Evolutionary conservation across 2,888 invertebrate species (phyloP), one percentile per base, ranked within the genome.

Genomic region (Mesochorus sp.): DNA sequence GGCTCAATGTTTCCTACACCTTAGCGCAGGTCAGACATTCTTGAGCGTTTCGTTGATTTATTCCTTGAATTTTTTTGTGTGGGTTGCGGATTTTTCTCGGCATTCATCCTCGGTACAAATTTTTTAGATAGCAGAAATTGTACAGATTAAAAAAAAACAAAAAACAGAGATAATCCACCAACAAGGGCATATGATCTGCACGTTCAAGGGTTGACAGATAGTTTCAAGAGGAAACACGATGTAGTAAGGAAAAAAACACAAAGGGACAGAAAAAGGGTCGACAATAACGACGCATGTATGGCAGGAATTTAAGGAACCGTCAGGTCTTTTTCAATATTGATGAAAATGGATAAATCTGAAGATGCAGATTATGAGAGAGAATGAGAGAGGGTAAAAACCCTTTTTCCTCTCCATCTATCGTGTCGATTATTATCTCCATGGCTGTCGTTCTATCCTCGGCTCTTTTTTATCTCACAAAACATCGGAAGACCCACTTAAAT

Each of bases 401-500:
- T 85, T 87, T 86, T 82, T 55, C 68, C 74, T 75, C 64, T 42
- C 44, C 21, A 51, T 26, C 28, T 34, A 31, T 64, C 51, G 49
- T 17, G 79, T 83, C 80, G 78, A 78, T 78, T 66, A 14, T 42
- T 34, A 78, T 78, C 78, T 68, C 34, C 51, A n/a, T 24, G 42
- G 37, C 68, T 66, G 74, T 59, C 68, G 12, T 61, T 62, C 21
- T 31, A 6, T 6, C 6, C 31, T 39, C 39, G 8, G 24, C 14
- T 44, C 44, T 26, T 28, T 17, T 17, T 49, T 88, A 89, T 89
- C 88, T 87, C 42, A 80, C 61, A 79, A 86, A 88, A 85, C 85
- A 88, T 88, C 88, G 67, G 26, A 14, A 85, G 85, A 86, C 87
- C 86, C 85, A 88, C 85, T 88, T 87, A 87, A 88, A 88, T 86